Conservation (phyloP, 2,113 vertebrate species). For the Charadrius vociferus region DNA sequence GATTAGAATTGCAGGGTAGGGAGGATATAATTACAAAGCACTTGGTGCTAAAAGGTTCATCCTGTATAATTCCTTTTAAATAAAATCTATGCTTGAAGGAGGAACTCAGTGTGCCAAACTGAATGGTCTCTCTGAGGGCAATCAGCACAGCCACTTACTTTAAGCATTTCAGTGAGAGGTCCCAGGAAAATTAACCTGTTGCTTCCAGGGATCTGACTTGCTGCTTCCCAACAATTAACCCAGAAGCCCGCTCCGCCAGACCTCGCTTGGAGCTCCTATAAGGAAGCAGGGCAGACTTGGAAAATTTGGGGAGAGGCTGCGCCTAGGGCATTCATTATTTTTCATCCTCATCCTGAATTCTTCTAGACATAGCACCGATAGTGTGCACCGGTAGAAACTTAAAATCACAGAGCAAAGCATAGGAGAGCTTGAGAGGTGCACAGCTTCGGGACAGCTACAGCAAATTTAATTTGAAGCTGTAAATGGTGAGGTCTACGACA, state of each 20-base stretch:
- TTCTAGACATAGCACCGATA: background rate
- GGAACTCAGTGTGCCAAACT: background rate
- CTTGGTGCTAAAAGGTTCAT: background rate
- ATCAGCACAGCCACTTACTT: background rate
- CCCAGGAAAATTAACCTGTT: background rate
- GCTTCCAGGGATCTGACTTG: background rate
- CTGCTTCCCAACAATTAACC: background rate
- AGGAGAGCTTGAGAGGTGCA: background rate
- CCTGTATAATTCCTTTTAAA: background rate
- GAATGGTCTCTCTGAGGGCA: constrained; percentile 23
- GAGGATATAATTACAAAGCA: background rate
- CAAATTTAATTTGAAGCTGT: background rate
- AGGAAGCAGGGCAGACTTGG: background rate
- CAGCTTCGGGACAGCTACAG: background rate
- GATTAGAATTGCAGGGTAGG: background rate
- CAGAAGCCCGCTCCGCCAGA: background rate
- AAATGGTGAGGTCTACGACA: background rate
- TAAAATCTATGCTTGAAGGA: background rate
- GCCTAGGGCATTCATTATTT: background rate
- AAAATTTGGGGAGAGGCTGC: background rate
- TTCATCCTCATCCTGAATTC: background rate
- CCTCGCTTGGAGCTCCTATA: background rate
- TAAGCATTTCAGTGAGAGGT: background rate
- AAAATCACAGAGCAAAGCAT: background rate
- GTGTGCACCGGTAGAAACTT: background rate